phyloP scores from a whole-genome alignment of 1,140 invertebrate species.

The Zaprionus vittiger region DNA sequence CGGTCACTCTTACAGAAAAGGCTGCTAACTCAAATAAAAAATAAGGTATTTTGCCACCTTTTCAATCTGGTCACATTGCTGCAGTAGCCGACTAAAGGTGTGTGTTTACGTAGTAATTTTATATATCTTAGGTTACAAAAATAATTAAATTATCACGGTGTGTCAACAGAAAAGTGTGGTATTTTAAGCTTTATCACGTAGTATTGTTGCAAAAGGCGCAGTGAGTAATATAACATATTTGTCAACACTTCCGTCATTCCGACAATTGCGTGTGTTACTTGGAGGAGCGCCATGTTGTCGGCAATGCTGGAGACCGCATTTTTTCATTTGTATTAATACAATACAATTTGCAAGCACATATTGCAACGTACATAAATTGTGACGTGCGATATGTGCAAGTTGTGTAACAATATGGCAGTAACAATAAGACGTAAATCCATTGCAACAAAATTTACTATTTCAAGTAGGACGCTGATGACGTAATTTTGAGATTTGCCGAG shows the following conservation, averaged over 20 bases:
- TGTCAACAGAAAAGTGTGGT: slow-evolving; percentile 6
- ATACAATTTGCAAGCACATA: slow-evolving; percentile 30
- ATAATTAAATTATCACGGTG: slow-evolving; percentile 27
- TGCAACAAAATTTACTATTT: slow-evolving; percentile 22
- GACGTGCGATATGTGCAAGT: slow-evolving; percentile 1
- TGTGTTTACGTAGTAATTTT: slow-evolving; percentile 52
- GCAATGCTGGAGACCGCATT: slow-evolving; percentile 58
- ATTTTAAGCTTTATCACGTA: background rate
- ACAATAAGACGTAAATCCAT: background rate
- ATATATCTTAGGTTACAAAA: slow-evolving; percentile 22
- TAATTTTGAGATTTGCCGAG: slow-evolving; percentile 60
- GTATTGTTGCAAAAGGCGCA: slow-evolving; percentile 31
- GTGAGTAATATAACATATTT: slow-evolving; percentile 47
- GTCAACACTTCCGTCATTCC: slow-evolving; percentile 22
- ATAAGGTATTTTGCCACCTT: background rate
- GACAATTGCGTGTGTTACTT: slow-evolving; percentile 29
- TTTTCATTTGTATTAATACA: slow-evolving; percentile 58
- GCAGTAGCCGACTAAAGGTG: slow-evolving; percentile 50
- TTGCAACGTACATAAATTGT: background rate
- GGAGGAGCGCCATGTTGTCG: slow-evolving; percentile 68
- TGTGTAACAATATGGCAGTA: slow-evolving; percentile 8
- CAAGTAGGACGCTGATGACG: slow-evolving; percentile 78
- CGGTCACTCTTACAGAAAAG: background rate
- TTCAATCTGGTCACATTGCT: slow-evolving; percentile 27
- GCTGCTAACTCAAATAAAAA: slow-evolving; percentile 6